phyloP scores from a whole-genome alignment of 2,113 vertebrate species.

The Vimba vimba region DNA sequence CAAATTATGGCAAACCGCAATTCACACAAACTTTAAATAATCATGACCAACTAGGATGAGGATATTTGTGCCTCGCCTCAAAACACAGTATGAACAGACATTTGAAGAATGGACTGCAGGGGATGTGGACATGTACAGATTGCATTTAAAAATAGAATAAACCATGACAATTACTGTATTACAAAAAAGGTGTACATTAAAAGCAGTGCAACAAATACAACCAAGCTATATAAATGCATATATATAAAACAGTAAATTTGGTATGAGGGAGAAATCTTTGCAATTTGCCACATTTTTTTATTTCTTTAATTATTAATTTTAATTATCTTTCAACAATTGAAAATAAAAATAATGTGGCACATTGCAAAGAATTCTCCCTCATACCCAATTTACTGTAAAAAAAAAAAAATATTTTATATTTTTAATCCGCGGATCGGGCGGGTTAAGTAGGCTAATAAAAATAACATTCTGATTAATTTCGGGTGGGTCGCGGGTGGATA shows the following conservation, averaged over 20 bases:
- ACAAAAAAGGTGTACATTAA: background rate
- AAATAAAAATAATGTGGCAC: background rate
- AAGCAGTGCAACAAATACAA: background rate
- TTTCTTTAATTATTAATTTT: background rate
- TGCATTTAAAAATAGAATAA: background rate
- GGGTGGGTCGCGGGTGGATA: no score
- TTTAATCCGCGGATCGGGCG: no score
- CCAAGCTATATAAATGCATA: background rate
- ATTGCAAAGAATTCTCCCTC: no score
- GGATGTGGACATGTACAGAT: no score
- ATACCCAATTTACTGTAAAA: no score
- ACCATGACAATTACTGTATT: no score
- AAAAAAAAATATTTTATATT: no score
- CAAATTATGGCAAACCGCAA: background rate
- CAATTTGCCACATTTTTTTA: background rate
- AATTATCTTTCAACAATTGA: background rate
- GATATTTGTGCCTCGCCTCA: background rate
- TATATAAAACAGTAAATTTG: background rate
- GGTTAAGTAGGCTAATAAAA: no score
- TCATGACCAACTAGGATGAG: background rate
- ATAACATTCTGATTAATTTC: no score
- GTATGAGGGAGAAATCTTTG: no score
- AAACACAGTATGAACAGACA: no score
- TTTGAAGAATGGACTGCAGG: background rate
- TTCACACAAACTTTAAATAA: background rate